Evolutionary conservation across 2,888 invertebrate species (phyloP).

Genomic region (Trissolcus japonicus): DNA sequence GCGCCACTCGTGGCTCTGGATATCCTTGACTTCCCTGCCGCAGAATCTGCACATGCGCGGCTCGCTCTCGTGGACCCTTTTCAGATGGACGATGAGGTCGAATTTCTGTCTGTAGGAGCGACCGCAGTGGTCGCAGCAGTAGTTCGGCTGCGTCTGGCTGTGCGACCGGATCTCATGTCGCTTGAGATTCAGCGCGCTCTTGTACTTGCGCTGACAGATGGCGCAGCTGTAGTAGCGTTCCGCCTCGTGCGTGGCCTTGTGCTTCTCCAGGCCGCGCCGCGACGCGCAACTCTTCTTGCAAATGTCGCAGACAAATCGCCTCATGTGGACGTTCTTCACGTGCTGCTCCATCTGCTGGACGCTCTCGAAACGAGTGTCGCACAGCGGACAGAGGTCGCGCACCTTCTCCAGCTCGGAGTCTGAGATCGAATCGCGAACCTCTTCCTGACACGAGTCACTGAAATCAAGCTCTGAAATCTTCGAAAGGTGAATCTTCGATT

Average conservation of each 20-base stretch:
- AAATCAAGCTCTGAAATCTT: constrained; percentile 5
- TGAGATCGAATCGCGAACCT: too few relatives aligned
- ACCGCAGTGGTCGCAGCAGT: constrained; percentile 63
- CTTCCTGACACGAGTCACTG: constrained; percentile 7
- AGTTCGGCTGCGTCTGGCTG: constrained; percentile 47
- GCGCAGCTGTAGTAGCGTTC: constrained; percentile 39
- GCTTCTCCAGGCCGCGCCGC: constrained; percentile 44
- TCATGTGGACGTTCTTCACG: constrained; percentile 57
- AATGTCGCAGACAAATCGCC: constrained; percentile 57
- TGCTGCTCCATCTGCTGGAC: constrained; percentile 57
- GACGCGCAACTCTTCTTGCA: constrained; percentile 58
- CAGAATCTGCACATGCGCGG: constrained; percentile 65
- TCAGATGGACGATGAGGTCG: constrained; percentile 61
- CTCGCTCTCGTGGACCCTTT: constrained; percentile 54
- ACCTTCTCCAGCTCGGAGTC: constrained; percentile 29
- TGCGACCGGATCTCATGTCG: constrained; percentile 53
- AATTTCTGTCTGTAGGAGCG: constrained; percentile 61
- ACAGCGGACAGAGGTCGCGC: constrained; percentile 60
- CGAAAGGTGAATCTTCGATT: neutral
- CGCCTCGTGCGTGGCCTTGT: constrained; percentile 24
- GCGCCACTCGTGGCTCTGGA: constrained; percentile 66
- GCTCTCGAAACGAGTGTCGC: constrained; percentile 57
- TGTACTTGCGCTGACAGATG: constrained; percentile 53
- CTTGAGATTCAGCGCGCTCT: constrained; percentile 52
- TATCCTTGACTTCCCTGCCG: constrained; percentile 63